phyloP scores from a whole-genome alignment of 2,797 vertebrate species.

The Hapalemur alaotrensis region DNA sequence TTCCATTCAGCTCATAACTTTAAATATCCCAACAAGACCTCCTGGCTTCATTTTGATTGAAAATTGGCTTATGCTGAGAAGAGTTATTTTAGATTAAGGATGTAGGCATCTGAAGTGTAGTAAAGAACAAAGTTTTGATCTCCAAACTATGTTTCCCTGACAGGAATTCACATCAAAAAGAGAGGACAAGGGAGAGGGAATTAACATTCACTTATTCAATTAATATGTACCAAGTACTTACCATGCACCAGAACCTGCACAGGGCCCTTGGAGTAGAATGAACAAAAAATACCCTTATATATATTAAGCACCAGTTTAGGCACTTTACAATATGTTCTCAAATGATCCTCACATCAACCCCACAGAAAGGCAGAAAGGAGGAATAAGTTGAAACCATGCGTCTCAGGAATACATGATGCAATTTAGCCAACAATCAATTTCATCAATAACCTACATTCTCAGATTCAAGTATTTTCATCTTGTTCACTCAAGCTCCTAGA shows the following conservation, averaged over 20 bases:
- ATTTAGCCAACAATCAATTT: background rate
- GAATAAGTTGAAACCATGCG: background rate
- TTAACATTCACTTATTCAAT: background rate
- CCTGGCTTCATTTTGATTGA: background rate
- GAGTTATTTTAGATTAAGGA: background rate
- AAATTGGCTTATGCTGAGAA: background rate
- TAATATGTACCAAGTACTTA: background rate
- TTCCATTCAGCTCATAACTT: slow-evolving; percentile 3
- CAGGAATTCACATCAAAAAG: slow-evolving; percentile 12
- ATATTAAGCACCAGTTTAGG: background rate
- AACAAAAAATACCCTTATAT: background rate
- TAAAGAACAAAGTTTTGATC: slow-evolving; percentile 19
- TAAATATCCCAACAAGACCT: slow-evolving; percentile 4
- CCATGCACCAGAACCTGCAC: background rate
- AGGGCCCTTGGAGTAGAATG: background rate
- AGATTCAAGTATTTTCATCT: background rate
- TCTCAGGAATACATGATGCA: background rate
- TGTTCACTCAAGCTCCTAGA: slow-evolving; percentile 7
- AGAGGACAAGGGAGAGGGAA: background rate
- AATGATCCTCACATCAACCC: background rate
- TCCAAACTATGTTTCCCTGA: background rate
- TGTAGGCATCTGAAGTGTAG: background rate
- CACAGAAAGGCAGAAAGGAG: background rate
- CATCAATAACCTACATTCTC: slow-evolving; percentile 29
- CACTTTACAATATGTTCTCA: slow-evolving; percentile 20